Base-by-base conservation (phyloP, 2,888 invertebrate genomes). In the Panzeria rudis region DNA sequence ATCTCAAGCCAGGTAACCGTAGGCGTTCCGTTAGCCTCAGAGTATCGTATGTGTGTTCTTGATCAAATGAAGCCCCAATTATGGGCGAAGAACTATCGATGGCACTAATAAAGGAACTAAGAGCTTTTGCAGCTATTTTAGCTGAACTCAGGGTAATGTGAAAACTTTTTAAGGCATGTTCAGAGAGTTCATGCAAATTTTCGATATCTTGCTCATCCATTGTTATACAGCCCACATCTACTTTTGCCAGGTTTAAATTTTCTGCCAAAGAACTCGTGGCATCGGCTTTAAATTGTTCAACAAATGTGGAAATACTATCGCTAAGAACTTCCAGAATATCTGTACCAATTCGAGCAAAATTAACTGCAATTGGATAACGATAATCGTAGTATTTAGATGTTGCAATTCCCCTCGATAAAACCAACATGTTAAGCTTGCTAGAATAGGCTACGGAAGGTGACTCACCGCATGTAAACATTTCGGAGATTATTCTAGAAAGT, bases 271-370 rank as follows among this genome's bases (percentile, higher is more conserved):
- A 86, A 23, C 88, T 86, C 0, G 35, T 66, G 52, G 66, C 69
- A 56, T 91, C 91, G 15, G 89, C 90, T 76, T 91, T 92, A 78
- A 90, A 92, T 81, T 92, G 91, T 76, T 90, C 89, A 62, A 90
- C 89, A 77, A 91, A 90, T 2, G 90, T 88, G 15, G 90, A 87
- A 35, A 92, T 88, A 9, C 89, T 90, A 69, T 91, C 89, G 32
- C 92, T 89, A 15, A 92, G 80, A n/a, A 89, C 87, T 86, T 92
- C 91, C 69, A 92, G 84, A n/a, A 92, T 90, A 59, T 92, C 92
- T 0, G 90, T 88, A 23, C 92, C 92, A 25, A 92, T 89, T 32
- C 92, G 90, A 3, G 92, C 92, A 86, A 92, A 92, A 80, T 92
- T 92, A 0, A 92, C 87, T 2, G 92, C 87, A 13, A 92, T 89